A percentile compares a stretch with the other conserved stretches of the same genome.
Conservation (phyloP, 2,113 vertebrate species). For the Azemiops feae region DNA sequence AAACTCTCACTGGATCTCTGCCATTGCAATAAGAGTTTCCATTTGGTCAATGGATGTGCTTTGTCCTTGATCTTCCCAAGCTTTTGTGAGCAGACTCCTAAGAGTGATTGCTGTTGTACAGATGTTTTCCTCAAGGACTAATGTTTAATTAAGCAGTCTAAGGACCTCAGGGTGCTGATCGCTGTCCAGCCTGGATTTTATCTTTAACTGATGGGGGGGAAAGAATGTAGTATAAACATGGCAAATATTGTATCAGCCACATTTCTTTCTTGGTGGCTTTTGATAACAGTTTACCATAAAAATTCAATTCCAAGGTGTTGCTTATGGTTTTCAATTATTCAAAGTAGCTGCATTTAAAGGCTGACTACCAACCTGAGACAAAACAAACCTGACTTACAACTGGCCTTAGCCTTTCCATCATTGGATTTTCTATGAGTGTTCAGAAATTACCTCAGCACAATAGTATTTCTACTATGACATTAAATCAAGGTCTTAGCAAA, state of each 20-base stretch:
- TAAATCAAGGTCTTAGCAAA: background rate
- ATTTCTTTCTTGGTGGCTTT: background rate
- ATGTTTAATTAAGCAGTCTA: background rate
- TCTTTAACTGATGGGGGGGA: background rate
- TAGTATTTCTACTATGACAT: background rate
- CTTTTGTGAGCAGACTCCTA: no score
- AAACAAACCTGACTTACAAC: background rate
- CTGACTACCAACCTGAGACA: background rate
- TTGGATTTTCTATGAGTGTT: background rate
- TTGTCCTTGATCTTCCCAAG: background rate
- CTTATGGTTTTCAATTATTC: background rate
- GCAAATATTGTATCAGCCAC: background rate
- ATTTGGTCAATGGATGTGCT: background rate
- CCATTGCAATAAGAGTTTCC: background rate
- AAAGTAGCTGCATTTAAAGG: conserved; percentile 7
- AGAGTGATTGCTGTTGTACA: background rate
- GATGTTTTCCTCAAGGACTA: no score
- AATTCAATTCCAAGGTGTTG: background rate
- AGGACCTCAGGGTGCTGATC: background rate
- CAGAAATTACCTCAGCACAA: background rate
- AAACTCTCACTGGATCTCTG: background rate
- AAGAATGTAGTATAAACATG: background rate
- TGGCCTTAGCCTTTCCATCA: background rate
- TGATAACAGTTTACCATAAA: background rate
- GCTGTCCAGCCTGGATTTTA: background rate